These are phyloP conservation scores for Antechinus flavipes DNA, from an alignment of 2,113 vertebrate genomes.

Conservation along the genomic window DNA sequence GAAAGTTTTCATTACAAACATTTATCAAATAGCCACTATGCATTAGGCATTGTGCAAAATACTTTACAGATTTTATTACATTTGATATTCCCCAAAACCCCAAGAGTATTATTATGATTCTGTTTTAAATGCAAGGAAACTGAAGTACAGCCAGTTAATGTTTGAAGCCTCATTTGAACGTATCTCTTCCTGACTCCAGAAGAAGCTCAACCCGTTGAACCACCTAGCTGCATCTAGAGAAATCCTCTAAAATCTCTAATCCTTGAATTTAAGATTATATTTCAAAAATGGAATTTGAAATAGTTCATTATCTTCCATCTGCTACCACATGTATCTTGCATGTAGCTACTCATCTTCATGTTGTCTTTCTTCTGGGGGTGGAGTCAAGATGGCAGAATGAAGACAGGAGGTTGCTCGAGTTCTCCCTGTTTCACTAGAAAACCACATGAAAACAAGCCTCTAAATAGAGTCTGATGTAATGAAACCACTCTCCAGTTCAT, in stretches of 20 bases:
- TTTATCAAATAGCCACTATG: neutral
- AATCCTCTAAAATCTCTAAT: neutral
- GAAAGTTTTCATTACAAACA: neutral
- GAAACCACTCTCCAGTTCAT: no score
- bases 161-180: neutral
- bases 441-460: no score
- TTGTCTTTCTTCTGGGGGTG: neutral
- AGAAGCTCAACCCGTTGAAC: neutral
- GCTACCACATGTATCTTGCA: neutral
- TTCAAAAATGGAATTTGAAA: neutral
- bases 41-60: neutral
- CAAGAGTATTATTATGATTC: neutral
- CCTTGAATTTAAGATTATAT: neutral
- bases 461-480: no score
- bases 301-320: neutral
- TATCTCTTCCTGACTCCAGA: neutral
- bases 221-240: neutral
- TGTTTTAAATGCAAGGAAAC: neutral
- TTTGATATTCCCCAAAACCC: neutral
- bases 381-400: no score
- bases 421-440: no score
- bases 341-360: neutral
- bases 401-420: no score
- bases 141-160: neutral
- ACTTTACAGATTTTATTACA: neutral